Percentiles rank a stretch among this genome's conserved stretches.
These are phyloP conservation scores for Rhynchonema sp. DNA, from an alignment of 2,888 invertebrate genomes.

Conservation along the genomic window DNA sequence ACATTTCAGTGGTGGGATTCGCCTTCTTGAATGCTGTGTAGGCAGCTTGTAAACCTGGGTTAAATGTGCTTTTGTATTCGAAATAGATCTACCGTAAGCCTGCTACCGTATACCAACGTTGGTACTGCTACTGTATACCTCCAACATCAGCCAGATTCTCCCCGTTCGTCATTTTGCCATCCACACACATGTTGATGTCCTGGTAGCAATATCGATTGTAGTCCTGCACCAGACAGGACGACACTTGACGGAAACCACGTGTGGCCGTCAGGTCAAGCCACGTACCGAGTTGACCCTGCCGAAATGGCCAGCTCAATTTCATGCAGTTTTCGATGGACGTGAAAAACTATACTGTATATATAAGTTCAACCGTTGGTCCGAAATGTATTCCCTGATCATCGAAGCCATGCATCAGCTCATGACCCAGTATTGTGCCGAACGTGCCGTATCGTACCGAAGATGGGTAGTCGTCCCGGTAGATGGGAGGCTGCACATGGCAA, in stretches of 20 bases:
- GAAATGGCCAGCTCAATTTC: too few species aligned
- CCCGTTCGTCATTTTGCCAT: neutral
- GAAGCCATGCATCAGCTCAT: conserved; percentile 2
- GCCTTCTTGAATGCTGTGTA: too few species aligned
- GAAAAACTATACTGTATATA: neutral
- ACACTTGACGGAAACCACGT: neutral
- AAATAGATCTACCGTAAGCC: too few species aligned
- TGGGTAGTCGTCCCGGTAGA: neutral
- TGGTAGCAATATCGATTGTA: conserved; percentile 2
- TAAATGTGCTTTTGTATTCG: too few species aligned
- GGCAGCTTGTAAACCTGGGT: too few species aligned
- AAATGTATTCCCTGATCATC: conserved; percentile 2
- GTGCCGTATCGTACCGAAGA: neutral
- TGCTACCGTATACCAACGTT: too few species aligned
- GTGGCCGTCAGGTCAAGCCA: neutral
- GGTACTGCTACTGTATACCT: too few species aligned
- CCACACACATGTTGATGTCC: neutral
- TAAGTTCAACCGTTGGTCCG: neutral
- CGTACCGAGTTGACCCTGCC: neutral
- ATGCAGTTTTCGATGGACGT: neutral
- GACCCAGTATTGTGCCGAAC: conserved; percentile 1
- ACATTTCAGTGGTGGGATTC: too few species aligned
- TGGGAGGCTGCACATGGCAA: neutral
- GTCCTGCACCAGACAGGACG: neutral
- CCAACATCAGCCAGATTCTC: conserved; percentile 1